Percentiles rank a stretch among this genome's conserved stretches.
Conservation (phyloP, 2,797 vertebrate genomes). For the Sardinella longiceps region DNA sequence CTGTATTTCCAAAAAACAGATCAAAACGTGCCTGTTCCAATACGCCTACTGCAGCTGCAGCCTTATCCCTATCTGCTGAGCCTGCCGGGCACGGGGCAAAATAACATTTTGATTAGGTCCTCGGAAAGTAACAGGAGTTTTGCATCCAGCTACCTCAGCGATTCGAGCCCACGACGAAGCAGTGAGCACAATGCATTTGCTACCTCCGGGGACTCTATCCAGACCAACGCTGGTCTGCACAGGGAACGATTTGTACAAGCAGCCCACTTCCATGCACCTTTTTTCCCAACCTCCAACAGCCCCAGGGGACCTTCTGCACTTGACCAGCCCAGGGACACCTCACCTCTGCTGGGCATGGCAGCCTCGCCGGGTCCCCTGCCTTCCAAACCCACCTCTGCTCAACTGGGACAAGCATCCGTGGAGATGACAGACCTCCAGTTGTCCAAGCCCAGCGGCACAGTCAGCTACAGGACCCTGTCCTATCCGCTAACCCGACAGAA, state of each 20-base stretch:
- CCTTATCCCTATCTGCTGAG: neutral
- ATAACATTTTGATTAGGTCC: neutral
- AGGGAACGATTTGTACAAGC: slow-evolving; percentile 64
- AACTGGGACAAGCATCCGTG: slow-evolving; percentile 59
- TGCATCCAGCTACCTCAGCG: neutral
- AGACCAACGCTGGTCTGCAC: slow-evolving; percentile 64
- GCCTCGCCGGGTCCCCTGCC: slow-evolving; percentile 57
- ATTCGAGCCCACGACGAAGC: neutral
- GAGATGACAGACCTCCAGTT: slow-evolving; percentile 61
- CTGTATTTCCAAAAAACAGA: neutral
- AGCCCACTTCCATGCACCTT: slow-evolving; percentile 73
- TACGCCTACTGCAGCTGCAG: neutral
- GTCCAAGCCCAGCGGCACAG: slow-evolving; percentile 68
- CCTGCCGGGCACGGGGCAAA: neutral
- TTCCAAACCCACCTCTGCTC: slow-evolving; percentile 81
- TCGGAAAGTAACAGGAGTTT: neutral
- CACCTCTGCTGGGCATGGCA: slow-evolving; percentile 75
- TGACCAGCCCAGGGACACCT: slow-evolving; percentile 75
- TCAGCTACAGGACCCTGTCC: slow-evolving; percentile 88
- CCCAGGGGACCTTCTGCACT: slow-evolving; percentile 62
- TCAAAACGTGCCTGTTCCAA: neutral
- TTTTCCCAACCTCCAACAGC: slow-evolving; percentile 79
- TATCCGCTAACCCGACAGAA: slow-evolving; percentile 93
- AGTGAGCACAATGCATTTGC: neutral
- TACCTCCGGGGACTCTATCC: slow-evolving; percentile 51